phyloP scores from a whole-genome alignment of 2,888 invertebrate genomes.

The Hecatera dysodea region DNA sequence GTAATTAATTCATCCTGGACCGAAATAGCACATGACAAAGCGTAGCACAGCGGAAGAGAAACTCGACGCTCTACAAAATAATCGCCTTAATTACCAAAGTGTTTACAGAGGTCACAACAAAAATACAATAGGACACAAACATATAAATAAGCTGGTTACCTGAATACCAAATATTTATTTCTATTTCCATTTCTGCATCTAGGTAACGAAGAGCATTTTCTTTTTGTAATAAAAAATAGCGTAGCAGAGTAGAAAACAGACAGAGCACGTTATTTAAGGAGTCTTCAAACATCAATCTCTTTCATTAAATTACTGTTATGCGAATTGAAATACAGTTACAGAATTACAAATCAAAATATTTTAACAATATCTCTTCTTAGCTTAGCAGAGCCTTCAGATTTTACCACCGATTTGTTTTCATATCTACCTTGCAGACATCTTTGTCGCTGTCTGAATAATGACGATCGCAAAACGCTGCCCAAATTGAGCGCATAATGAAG shows the following conservation, averaged over 20 bases:
- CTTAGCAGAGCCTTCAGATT: not conserved
- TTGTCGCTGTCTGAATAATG: not conserved
- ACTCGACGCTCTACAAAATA: constrained; percentile 19
- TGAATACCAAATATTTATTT: constrained; percentile 22
- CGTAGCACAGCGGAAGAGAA: constrained; percentile 48
- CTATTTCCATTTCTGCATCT: constrained; percentile 17
- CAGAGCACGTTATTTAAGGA: not conserved
- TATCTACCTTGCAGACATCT: not conserved
- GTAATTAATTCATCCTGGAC: constrained; percentile 49
- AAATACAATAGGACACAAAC: constrained; percentile 29
- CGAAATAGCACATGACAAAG: constrained; percentile 58
- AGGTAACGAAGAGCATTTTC: constrained; percentile 7
- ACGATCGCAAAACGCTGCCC: not conserved
- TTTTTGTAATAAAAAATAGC: constrained; percentile 28
- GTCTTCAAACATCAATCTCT: not conserved
- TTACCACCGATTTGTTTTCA: not conserved
- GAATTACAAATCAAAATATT: not conserved
- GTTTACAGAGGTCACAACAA: constrained; percentile 38
- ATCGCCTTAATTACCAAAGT: constrained; percentile 17
- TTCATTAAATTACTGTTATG: not conserved
- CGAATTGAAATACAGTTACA: not conserved
- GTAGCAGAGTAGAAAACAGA: constrained; percentile 44
- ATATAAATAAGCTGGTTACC: constrained; percentile 30
- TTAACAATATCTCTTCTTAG: not conserved
- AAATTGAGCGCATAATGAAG: not conserved